Evolutionary conservation across 2,797 vertebrate genomes (phyloP).

Genomic region (Melanotaenia boesemani): DNA sequence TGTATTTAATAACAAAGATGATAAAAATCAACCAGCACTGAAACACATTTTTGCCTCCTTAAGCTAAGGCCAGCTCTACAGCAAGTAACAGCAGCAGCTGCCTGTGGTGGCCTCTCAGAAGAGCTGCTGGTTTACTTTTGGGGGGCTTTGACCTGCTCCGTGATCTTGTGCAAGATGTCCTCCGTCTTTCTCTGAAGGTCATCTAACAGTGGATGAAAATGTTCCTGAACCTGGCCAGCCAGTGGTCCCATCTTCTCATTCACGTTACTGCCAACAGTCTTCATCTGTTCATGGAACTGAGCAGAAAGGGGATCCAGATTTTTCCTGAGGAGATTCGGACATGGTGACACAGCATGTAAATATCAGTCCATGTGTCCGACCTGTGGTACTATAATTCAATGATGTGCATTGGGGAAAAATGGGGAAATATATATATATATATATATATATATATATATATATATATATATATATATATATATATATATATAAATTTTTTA

Average conservation of each 20-base stretch:
- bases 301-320: constrained; percentile 65
- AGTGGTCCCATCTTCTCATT: constrained; percentile 68
- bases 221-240: constrained; percentile 41
- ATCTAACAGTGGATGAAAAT: constrained; percentile 51
- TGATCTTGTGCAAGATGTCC: constrained; percentile 25
- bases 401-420: no score
- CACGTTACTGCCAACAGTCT: not conserved
- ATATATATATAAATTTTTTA: no score
- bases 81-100: not conserved
- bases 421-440: no score
- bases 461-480: no score
- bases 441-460: no score
- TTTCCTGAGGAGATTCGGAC: constrained; percentile 45
- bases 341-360: no score
- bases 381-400: no score
- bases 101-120: not conserved
- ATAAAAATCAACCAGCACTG: constrained; percentile 21
- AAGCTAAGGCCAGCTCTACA: constrained; percentile 3
- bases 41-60: constrained; percentile 32
- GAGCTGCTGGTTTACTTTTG: constrained; percentile 34
- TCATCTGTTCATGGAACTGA: constrained; percentile 66
- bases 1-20: constrained; percentile 32
- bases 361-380: not conserved
- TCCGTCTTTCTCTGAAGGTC: constrained; percentile 62
- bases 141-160: constrained; percentile 33